Conservation (phyloP, 2,797 vertebrate genomes). For the Spea hammondii region DNA sequence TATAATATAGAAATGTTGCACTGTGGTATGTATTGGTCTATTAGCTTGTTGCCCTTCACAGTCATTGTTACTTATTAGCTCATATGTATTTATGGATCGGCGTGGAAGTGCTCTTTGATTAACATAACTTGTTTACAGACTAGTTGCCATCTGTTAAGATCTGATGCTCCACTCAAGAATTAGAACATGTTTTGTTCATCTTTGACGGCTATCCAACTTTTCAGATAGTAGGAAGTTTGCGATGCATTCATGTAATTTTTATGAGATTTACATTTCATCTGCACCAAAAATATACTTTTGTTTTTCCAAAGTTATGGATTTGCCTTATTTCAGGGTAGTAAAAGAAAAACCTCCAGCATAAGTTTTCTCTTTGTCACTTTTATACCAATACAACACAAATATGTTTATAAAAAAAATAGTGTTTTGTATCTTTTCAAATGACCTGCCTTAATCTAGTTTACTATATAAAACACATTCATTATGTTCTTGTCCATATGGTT, state of each 20-base stretch:
- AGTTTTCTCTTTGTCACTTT: too few relatives aligned
- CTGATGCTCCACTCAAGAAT: conserved; percentile 42
- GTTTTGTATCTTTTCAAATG: too few relatives aligned
- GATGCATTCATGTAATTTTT: conserved; percentile 39
- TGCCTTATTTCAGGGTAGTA: too few relatives aligned
- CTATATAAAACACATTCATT: too few relatives aligned
- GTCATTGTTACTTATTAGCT: conserved; percentile 37
- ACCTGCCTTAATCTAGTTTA: too few relatives aligned
- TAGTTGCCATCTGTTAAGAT: conserved; percentile 51
- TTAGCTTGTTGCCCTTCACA: conserved; percentile 30
- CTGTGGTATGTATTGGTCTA: conserved; percentile 22
- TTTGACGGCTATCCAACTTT: conserved; percentile 48
- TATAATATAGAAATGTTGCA: not conserved
- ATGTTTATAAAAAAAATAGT: too few relatives aligned
- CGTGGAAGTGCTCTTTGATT: conserved; percentile 49
- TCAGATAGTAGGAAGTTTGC: conserved; percentile 40
- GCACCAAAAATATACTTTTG: conserved; percentile 36
- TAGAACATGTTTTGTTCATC: conserved; percentile 51
- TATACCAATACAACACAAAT: too few relatives aligned
- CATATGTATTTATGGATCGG: conserved; percentile 45
- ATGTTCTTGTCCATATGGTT: too few relatives aligned
- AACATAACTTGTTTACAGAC: conserved; percentile 49
- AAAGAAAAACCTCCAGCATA: too few relatives aligned
- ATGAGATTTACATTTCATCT: conserved; percentile 39
- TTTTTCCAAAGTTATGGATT: not conserved